Conservation (phyloP, 1,140 invertebrate genomes). For the Camponotus vicinus region DNA sequence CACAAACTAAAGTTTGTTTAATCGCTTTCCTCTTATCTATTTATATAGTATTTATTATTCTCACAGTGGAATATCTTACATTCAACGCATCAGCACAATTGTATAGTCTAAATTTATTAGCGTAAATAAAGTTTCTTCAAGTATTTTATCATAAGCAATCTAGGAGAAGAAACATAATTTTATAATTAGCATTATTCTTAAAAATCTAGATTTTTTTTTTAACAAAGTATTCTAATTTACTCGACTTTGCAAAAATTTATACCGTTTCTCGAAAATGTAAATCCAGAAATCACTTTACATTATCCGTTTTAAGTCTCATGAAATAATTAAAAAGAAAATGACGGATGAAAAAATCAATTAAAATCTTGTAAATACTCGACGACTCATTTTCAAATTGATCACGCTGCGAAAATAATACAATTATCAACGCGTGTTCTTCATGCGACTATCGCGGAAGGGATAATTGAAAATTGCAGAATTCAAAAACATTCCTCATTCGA, state of each 20-base stretch:
- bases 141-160: not conserved
- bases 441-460: not conserved
- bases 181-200: not conserved
- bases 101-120: not conserved
- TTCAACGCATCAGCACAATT: not conserved
- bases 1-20: not conserved
- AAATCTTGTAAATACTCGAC: not conserved
- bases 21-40: not conserved
- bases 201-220: not conserved
- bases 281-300: not conserved
- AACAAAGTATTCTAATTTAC: not conserved
- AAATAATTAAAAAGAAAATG: not conserved
- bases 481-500: slow-evolving; percentile 13
- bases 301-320: not conserved
- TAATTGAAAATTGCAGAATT: not conserved
- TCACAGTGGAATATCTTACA: not conserved
- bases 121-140: slow-evolving; percentile 10
- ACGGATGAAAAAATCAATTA: not conserved
- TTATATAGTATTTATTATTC: not conserved
- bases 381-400: not conserved
- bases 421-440: not conserved
- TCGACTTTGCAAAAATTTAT: not conserved
- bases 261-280: not conserved
- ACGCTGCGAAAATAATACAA: not conserved
- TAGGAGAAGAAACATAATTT: slow-evolving; percentile 21